These are phyloP conservation scores for Mirounga angustirostris DNA, from an alignment of 2,113 vertebrate species.

Conservation along the genomic window DNA sequence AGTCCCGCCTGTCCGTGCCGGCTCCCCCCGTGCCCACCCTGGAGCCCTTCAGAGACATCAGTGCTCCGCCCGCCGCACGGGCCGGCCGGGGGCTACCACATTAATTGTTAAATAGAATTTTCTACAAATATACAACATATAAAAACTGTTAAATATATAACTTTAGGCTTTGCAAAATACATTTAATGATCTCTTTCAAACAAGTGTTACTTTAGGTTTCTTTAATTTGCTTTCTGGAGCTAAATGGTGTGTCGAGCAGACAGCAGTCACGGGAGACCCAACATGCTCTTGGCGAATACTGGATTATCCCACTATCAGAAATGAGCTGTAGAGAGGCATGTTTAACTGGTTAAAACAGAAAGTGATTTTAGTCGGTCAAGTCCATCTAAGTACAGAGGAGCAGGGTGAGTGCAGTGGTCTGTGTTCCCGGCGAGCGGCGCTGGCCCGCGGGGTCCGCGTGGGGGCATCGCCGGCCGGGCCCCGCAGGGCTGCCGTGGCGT, in stretches of 20 bases:
- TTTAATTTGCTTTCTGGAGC: slow-evolving; percentile 91
- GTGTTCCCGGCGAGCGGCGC: neutral
- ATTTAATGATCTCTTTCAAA: slow-evolving; percentile 98
- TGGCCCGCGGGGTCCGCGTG: fast-evolving
- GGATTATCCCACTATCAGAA: slow-evolving; percentile 92
- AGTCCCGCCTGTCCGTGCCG: neutral
- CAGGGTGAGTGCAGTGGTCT: slow-evolving; percentile 86
- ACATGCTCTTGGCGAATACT: slow-evolving; percentile 93
- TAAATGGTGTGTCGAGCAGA: slow-evolving; percentile 89
- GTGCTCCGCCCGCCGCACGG: slow-evolving; percentile 87
- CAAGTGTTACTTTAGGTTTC: slow-evolving; percentile 90
- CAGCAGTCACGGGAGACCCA: slow-evolving; percentile 90
- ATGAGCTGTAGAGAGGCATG: slow-evolving; percentile 93
- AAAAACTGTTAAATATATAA: slow-evolving; percentile 99
- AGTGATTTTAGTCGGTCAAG: slow-evolving; percentile 93
- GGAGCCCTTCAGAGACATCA: neutral
- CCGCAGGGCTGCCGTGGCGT: slow-evolving; percentile 60
- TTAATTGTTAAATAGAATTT: slow-evolving; percentile 98
- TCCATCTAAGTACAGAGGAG: slow-evolving; percentile 91
- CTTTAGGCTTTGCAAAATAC: slow-evolving; percentile 99
- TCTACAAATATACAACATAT: slow-evolving; percentile 99
- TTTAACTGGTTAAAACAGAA: slow-evolving; percentile 94
- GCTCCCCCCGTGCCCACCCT: slow-evolving; percentile 81
- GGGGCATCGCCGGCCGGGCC: neutral
- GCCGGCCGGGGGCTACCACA: slow-evolving; percentile 92